Evolutionary conservation across 2,888 invertebrate species (phyloP), one percentile per base, ranked within the genome.

Genomic region (Carabus problematicus): DNA sequence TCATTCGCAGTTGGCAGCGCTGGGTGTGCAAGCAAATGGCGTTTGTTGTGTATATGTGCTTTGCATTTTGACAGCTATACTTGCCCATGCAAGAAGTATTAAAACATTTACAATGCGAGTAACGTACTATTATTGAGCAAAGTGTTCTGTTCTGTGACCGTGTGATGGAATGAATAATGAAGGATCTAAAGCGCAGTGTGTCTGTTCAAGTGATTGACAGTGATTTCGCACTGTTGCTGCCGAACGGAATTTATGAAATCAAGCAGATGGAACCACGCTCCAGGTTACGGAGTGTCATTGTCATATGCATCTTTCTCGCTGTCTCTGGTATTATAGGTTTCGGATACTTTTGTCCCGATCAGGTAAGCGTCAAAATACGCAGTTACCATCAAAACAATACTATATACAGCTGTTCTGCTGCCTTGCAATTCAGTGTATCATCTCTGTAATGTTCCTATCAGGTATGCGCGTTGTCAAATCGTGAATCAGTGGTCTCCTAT

Each of bases 331-430:
- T 94, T 82, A 88, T 95, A 75, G 94, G 93, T 77, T 91, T 94
- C 81, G 94, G 94, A 77, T 94, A 94, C 82, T 94, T 94, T 79
- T 94, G 94, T 80, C 93, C 93, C 73, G 94, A 94, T 81, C 92
- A 92, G 86, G 91, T 91, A 78, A 85, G 87, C 3, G 19, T 39
- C 7, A 4, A 16, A 16, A 19, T 6, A 55, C n/a, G 16, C 18
- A 14, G 39, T 7, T 12, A 39, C 39, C n/a, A 79, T 76, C n/a
- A n/a, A n/a, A n/a, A n/a, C n/a, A n/a, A n/a, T n/a, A n/a, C n/a
- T n/a, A n/a, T n/a, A n/a, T n/a, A n/a, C n/a, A n/a, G n/a, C n/a
- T n/a, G n/a, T n/a, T n/a, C n/a, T n/a, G n/a, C n/a, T n/a, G n/a
- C n/a, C n/a, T n/a, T n/a, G n/a, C n/a, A n/a, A n/a, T n/a, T n/a